Base-by-base conservation (phyloP, 2,888 invertebrate species). In the Eulithis testata region DNA sequence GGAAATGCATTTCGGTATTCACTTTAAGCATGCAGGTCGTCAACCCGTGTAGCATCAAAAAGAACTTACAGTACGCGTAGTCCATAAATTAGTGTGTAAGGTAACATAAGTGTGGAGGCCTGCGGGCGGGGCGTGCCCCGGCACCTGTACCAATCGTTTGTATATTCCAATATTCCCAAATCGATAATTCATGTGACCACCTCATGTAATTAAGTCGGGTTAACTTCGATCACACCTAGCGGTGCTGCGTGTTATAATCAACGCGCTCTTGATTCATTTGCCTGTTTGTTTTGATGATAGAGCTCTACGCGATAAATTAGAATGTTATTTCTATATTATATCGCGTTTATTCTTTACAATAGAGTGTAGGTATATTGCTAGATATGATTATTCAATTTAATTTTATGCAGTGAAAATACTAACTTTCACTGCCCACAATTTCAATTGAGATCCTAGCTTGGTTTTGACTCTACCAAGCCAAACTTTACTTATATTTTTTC, bases 161-260 rank as follows among this genome's bases (percentile, higher is more conserved):
- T 84, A 86, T 72, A 66, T 67, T 64, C 63, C 60, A 68, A 70
- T 67, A 69, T 87, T 82, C 86, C 86, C 87, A 87, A 89, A 88
- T 85, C 91, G 86, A 91, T 92, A 92, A 89, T 89, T 92, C 88
- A 91, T 88, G 79, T 86, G 88, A 85, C 84, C 86, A 80, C 75
- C 80, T 76, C 81, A 90, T 53, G 90, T 91, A 91, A 92, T 92
- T 92, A 91, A 87, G 82, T 82, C 77, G 78, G 84, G 88, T 85
- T 63, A 63, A 83, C 81, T 76, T 37, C 77, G 83, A 85, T 86
- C 88, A 85, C 88, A 87, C 87, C 89, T 88, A 85, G 56, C 56
- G 56, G 47, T 31, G 44, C 21, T 44, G 65, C 60, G 73, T 65
- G 67, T 73, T 79, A 78, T 84, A 78, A 80, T 79, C 86, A 82